Base-by-base conservation (phyloP, 2,113 vertebrate genomes). In the Puffinus mauretanicus region DNA sequence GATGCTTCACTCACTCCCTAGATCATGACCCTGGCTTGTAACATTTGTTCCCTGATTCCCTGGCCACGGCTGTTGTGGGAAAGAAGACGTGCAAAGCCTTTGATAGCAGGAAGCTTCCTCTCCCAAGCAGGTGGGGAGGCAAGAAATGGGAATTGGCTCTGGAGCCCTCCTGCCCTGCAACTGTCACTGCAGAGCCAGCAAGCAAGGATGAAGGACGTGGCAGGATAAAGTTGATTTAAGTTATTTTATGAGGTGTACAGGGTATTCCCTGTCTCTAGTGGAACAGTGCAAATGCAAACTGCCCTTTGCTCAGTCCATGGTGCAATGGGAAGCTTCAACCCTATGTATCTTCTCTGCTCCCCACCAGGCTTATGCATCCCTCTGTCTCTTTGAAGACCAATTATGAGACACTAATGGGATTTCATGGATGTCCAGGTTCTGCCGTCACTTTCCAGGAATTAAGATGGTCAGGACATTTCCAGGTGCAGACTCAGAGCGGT, bases 31-130 rank as follows among this genome's bases (percentile, higher is more conserved):
- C 65, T 58, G 15, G 61, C 65, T 94, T 66, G 40, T 61, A 94
- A 87, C 82, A 88, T 90, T 88, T 92, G 76, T 88, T 90, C 51
- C 76, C 90, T 55, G 66, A 92, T 90, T 92, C 58, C 29, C 76
- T 93, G 85, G 66, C 88, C 3, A 1, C 7, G 46, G 79, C 20
- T 77, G 24, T 47, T 60, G 21, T 67, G 64, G 61, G 27, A 92
- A 81, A 52, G 46, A 94, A 26, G 58, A 86, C 0, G 62, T 85
- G 92, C 76, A 96, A 96, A 96, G 93, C 90, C 70, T 83, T 85
- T 94, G 93, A 88, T 46, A 88, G 78, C 70, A 91, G 91, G 40
- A 89, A 91, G 77, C 66, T 95, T 91, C 92, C 94, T 84, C 27
- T 79, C 60, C 44, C 25, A 49, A 57, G 72, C 76, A 91, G 52